These are phyloP conservation scores for Mormyrops attenuatus DNA, from an alignment of 2,797 vertebrate genomes.

Conservation along the genomic window DNA sequence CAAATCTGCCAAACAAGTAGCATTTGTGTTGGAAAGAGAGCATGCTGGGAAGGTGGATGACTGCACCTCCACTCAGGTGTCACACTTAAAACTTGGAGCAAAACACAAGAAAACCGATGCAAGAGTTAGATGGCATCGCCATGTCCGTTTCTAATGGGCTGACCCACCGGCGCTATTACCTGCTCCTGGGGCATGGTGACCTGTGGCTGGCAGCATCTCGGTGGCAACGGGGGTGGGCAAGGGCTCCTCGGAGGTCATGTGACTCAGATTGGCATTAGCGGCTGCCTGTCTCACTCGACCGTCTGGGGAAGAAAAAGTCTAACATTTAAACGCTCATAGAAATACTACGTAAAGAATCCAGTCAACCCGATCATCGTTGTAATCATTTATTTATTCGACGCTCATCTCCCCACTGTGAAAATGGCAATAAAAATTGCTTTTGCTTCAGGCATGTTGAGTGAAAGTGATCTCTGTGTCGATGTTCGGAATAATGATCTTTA, in stretches of 20 bases:
- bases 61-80: neutral
- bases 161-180: constrained; percentile 61
- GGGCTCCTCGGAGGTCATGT: constrained; percentile 60
- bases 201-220: constrained; percentile 33
- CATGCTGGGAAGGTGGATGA: neutral
- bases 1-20: neutral
- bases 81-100: neutral
- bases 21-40: neutral
- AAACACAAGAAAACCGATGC: neutral
- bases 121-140: neutral
- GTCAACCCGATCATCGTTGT: neutral
- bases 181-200: constrained; percentile 42
- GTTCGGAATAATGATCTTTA: neutral
- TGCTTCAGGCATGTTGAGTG: neutral
- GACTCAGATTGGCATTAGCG: constrained; percentile 53
- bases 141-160: neutral
- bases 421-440: neutral
- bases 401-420: neutral
- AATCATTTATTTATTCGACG: neutral
- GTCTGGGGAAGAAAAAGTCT: constrained; percentile 50
- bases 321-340: neutral
- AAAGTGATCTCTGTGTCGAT: neutral
- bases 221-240: constrained; percentile 38
- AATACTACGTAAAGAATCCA: neutral
- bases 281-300: constrained; percentile 64